Evolutionary conservation across 2,888 invertebrate genomes (phyloP).

Genomic region (Malthinus flaveolus): DNA sequence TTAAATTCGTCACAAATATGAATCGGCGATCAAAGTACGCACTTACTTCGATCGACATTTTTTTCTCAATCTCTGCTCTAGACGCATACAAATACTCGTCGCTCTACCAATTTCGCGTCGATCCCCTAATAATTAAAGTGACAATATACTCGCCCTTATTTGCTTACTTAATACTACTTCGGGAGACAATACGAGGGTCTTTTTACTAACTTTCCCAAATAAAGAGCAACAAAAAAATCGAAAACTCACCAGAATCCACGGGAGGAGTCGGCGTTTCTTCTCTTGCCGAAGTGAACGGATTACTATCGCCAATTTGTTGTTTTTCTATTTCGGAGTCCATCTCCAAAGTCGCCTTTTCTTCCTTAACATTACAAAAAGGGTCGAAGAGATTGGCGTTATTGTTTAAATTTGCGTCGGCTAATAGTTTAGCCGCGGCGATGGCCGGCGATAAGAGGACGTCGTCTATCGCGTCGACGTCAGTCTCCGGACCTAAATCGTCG

Average conservation of each 20-base stretch:
- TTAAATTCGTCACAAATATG: too few relatives aligned
- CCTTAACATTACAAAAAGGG: slow-evolving; percentile 42
- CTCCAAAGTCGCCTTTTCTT: slow-evolving; percentile 44
- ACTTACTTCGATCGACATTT: too few relatives aligned
- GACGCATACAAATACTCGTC: too few relatives aligned
- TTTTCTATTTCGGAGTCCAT: slow-evolving; percentile 41
- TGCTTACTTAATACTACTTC: too few relatives aligned
- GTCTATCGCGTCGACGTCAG: slow-evolving; percentile 70
- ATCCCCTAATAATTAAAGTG: too few relatives aligned
- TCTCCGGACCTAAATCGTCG: slow-evolving; percentile 75
- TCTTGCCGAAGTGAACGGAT: slow-evolving; percentile 42
- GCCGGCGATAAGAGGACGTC: slow-evolving; percentile 53
- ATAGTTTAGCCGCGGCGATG: slow-evolving; percentile 46
- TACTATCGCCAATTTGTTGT: slow-evolving; percentile 42
- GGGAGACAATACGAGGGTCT: too few relatives aligned
- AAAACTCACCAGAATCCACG: slow-evolving; percentile 59
- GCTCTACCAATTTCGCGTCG: too few relatives aligned
- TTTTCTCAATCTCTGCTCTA: too few relatives aligned
- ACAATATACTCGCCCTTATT: too few relatives aligned
- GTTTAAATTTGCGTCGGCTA: slow-evolving; percentile 46
- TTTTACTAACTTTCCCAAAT: not conserved
- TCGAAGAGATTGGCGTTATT: slow-evolving; percentile 44
- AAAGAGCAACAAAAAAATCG: not conserved
- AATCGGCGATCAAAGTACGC: too few relatives aligned
- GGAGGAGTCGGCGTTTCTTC: slow-evolving; percentile 64